Conservation (phyloP, 2,797 vertebrate genomes). For the Ispidina picta region DNA sequence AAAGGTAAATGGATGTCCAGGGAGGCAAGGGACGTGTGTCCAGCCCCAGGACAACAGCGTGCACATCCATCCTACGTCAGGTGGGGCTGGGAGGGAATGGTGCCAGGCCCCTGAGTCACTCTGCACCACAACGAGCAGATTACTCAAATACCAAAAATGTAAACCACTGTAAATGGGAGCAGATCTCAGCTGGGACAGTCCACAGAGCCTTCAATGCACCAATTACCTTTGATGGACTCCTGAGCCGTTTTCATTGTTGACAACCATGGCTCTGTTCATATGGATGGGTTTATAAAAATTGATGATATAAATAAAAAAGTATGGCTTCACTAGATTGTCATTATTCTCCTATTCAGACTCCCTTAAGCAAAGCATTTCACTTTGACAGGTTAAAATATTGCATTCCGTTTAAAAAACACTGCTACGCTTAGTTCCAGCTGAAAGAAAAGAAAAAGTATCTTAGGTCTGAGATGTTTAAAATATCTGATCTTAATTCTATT, state of each 20-base stretch:
- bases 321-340: neutral
- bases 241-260: neutral
- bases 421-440: neutral
- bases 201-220: neutral
- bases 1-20: neutral
- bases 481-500: neutral
- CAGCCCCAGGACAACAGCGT: neutral
- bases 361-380: neutral
- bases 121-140: conserved; percentile 18
- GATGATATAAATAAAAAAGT: neutral
- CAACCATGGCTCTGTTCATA: neutral
- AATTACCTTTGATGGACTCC: neutral
- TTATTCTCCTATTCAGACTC: neutral
- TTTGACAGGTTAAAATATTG: neutral
- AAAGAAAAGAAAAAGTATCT: neutral
- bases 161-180: conserved; percentile 33
- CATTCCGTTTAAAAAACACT: neutral
- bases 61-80: neutral
- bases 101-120: conserved; percentile 27
- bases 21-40: neutral
- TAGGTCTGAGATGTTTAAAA: neutral
- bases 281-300: neutral
- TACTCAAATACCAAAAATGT: conserved; percentile 42
- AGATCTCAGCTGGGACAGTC: conserved; percentile 14
- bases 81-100: neutral